Evolutionary conservation across 2,888 invertebrate species (phyloP).

Genomic region (Eupithecia vulgata): DNA sequence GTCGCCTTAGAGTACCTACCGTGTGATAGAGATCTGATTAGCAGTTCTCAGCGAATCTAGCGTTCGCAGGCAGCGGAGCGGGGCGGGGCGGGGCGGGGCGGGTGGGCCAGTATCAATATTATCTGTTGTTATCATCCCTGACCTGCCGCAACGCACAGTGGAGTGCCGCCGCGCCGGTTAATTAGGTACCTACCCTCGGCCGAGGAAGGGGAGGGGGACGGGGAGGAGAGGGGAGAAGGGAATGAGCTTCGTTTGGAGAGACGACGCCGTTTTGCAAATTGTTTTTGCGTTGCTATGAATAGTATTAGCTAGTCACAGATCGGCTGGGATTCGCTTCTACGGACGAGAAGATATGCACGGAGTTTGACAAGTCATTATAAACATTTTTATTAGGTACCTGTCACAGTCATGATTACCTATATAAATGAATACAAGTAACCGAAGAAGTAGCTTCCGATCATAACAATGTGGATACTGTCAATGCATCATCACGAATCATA

Average conservation of each 20-base stretch:
- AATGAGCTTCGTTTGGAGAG: slow-evolving; percentile 41
- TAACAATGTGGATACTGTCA: neutral
- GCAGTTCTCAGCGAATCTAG: neutral
- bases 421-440: neutral
- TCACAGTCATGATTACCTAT: neutral
- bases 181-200: slow-evolving; percentile 34
- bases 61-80: neutral
- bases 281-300: slow-evolving; percentile 37
- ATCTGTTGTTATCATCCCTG: slow-evolving; percentile 34
- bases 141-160: slow-evolving; percentile 43
- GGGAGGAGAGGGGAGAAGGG: slow-evolving; percentile 32
- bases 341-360: neutral
- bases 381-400: neutral
- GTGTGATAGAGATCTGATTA: neutral
- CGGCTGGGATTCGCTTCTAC: neutral
- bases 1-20: too few species aligned
- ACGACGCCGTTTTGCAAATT: slow-evolving; percentile 43
- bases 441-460: neutral
- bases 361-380: neutral
- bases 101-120: slow-evolving; percentile 38
- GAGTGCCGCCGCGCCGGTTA: slow-evolving; percentile 42
- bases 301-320: slow-evolving; percentile 12
- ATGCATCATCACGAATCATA: neutral
- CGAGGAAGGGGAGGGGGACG: neutral
- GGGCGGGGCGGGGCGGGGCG: too few species aligned